Percentiles rank a stretch among this genome's conserved stretches.
Conservation (phyloP, 2,113 vertebrate species). For the Pangasianodon hypophthalmus region DNA sequence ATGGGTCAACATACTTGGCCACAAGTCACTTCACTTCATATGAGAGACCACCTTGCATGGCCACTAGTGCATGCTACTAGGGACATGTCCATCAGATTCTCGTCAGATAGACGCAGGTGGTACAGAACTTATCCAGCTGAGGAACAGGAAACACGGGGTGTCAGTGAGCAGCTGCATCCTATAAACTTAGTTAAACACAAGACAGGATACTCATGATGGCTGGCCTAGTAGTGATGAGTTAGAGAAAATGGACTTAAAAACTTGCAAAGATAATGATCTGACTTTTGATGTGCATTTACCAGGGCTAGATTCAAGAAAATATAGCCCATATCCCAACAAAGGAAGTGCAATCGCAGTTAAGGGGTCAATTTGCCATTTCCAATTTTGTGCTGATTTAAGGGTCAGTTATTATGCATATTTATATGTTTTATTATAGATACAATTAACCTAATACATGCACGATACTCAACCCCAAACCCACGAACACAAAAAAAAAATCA, state of each 20-base stretch:
- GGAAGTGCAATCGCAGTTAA: not conserved
- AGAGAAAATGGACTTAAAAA: not conserved
- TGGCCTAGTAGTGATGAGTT: not conserved
- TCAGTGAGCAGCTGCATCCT: not conserved
- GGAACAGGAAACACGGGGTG: not conserved
- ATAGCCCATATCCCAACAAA: not conserved
- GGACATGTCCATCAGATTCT: conserved; percentile 85
- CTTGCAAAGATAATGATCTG: not conserved
- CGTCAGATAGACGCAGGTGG: conserved; percentile 84
- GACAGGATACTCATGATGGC: not conserved
- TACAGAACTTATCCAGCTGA: conserved; percentile 89
- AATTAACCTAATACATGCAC: not conserved
- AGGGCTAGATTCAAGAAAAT: no score
- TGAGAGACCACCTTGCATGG: not conserved
- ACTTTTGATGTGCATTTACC: no score
- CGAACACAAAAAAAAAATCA: not conserved
- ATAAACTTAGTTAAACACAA: not conserved
- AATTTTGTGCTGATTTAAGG: not conserved
- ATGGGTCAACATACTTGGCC: no score
- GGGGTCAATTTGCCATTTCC: not conserved
- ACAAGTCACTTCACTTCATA: no score
- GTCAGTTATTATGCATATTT: not conserved
- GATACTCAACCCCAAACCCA: not conserved
- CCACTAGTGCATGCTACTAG: conserved; percentile 23
- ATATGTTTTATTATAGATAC: not conserved